phyloP scores from a whole-genome alignment of 2,888 invertebrate genomes.

The Sinohyriopsis cumingii region DNA sequence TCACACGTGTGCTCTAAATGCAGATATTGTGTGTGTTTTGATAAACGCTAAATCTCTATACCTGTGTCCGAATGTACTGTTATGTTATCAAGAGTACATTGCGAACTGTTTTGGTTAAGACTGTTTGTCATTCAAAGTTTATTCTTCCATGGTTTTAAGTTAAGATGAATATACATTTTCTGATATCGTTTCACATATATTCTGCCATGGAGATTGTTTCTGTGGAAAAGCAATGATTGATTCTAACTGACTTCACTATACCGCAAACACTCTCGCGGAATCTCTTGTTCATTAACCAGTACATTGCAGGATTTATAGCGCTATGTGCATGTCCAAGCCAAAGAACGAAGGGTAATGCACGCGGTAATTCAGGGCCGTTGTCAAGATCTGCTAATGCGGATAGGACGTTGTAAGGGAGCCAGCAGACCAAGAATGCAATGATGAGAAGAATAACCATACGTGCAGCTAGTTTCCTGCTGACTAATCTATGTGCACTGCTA shows the following conservation, averaged over 20 bases:
- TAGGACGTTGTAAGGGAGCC: constrained; percentile 83
- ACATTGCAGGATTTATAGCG: constrained; percentile 85
- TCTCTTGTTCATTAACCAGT: constrained; percentile 81
- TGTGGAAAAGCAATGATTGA: constrained; percentile 16
- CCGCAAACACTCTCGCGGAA: constrained; percentile 51
- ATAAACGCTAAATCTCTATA: no score
- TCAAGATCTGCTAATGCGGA: constrained; percentile 74
- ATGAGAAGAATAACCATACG: constrained; percentile 81
- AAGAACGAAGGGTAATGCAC: constrained; percentile 74
- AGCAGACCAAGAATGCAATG: constrained; percentile 83
- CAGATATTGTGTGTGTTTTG: no score
- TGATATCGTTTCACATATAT: no score
- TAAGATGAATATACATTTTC: no score
- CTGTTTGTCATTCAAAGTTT: no score
- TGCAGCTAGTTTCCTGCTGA: constrained; percentile 82
- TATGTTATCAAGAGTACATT: no score
- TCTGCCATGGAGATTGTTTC: no score
- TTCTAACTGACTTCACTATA: constrained; percentile 32
- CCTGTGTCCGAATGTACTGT: no score
- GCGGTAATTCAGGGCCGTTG: constrained; percentile 43
- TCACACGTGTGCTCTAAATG: no score
- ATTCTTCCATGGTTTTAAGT: no score
- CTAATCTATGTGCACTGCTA: constrained; percentile 72
- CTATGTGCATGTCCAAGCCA: constrained; percentile 85
- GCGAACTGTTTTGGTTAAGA: no score